Evolutionary conservation across 2,797 vertebrate genomes (phyloP), one percentile per base, ranked within the genome.

Genomic region (Poliocrania exsul): DNA sequence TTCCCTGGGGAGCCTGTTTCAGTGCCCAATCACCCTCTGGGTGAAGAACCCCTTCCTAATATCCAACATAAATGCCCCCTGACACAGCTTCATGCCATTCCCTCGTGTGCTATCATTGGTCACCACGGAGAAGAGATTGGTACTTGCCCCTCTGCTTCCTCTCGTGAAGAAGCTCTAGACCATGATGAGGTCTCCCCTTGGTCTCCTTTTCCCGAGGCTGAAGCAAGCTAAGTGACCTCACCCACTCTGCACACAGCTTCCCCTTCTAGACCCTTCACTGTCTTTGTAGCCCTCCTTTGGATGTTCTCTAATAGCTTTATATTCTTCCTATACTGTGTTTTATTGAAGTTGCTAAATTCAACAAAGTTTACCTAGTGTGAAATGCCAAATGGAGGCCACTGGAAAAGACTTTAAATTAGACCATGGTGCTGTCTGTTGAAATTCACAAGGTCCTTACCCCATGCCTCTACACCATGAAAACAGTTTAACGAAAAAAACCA

Each of bases 61-160:
- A n/a, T 24, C 20, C 33, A 23, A 5, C 21, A 13, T 35, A 14
- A 71, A 26, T 7, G 6, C 64, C 16, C 5, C 28, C 28, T 29
- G 44, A 35, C 38, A 31, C 51, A 35, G 5, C 5, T 64, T 58
- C 38, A 3, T 44, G 14, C 20, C 24, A 3, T 19, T 71, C 29
- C 17, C 21, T 40, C 0, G 2, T 5, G 14, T 29, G 8, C 6
- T 33, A 4, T 44, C 24, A 11, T 4, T 26, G 14, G 7, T 35
- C 15, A 24, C 38, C 6, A 2, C 1, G 9, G n/a, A 9, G 25
- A 65, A 71, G 29, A 0, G 1, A 40, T 31, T 16, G 9, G 6
- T 40, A 38, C 25, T 25, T 51, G 50, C 11, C 10, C 47, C 16
- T 65, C 51, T 0, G 3, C n/a, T 33, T 31, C 16, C n/a, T 4